These are phyloP conservation scores for Anarhynchus alexandrinus DNA, from an alignment of 2,113 vertebrate genomes.

Conservation along the genomic window DNA sequence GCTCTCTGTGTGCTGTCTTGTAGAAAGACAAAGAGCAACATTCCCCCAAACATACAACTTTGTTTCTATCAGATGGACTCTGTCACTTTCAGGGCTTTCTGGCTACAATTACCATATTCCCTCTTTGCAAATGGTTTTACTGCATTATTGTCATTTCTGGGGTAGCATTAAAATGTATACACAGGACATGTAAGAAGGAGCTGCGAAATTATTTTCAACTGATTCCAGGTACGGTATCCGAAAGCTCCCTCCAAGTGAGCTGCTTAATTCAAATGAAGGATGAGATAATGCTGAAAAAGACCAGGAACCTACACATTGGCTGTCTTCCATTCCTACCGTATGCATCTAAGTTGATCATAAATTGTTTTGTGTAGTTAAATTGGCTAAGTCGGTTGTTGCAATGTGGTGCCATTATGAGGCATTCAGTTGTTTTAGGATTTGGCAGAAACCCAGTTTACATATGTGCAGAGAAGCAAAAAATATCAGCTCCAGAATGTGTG, in stretches of 20 bases:
- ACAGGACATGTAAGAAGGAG: background rate
- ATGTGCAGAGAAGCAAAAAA: constrained; percentile 19
- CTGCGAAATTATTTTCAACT: background rate
- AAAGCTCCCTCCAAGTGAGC: background rate
- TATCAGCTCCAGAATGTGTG: background rate
- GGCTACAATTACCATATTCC: background rate
- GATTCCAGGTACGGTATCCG: background rate
- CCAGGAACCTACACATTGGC: background rate
- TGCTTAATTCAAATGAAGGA: background rate
- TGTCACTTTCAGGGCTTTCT: background rate
- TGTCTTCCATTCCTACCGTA: background rate
- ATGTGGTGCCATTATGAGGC: constrained; percentile 1
- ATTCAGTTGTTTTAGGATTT: constrained; percentile 2
- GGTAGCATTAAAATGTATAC: background rate
- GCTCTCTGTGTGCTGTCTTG: background rate
- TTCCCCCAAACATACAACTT: background rate
- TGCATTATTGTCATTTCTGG: background rate
- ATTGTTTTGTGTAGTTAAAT: background rate
- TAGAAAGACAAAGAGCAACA: background rate
- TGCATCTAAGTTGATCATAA: background rate
- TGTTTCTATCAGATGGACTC: background rate
- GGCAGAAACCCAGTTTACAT: constrained; percentile 22
- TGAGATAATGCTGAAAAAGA: constrained; percentile 30
- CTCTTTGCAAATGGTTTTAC: background rate
- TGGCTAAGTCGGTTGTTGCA: constrained; percentile 13